Evolutionary conservation across 2,797 vertebrate species (phyloP), one percentile per base, ranked within the genome.

Genomic region (Karalla daura): DNA sequence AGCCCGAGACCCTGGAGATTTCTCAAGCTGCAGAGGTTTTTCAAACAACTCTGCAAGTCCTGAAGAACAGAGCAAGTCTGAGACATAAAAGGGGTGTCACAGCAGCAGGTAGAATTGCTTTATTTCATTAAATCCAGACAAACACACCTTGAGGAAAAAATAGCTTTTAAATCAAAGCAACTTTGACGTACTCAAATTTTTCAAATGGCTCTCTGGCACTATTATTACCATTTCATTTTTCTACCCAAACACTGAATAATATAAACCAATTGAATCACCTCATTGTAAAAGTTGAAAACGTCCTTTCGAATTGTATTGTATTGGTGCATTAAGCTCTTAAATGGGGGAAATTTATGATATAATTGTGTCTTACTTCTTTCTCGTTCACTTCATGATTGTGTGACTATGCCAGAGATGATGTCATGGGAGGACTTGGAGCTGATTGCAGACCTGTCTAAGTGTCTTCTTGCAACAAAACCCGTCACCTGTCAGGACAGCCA

Each of bases 11-110:
- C 30, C 67, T 55, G 50, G 87, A 88, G 37, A 49, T 92, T 64
- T 91, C 92, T 72, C 89, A 61, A 79, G 94, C 95, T 12, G 95
- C 95, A 0, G 95, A 96, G 78, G 67, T 93, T 78, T 96, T 94
- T 89, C 95, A 96, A 73, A 84, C 86, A 47, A 94, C 92, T 11
- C 55, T 94, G 41, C 84, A 70, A 62, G 59, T 89, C 24, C 55
- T 95, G 21, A 93, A 86, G 77, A 75, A 80, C 32, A 89, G 81
- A 36, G 70, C 72, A 28, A 83, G 62, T 47, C 85, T 49, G 69
- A 90, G 85, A 83, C 78, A 72, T 24, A 87, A 90, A 69, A 92
- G 88, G 58, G 87, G 88, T 2, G 43, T 88, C 46, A 68, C 49
- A 35, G 63, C 67, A 60, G 54, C 85, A 20, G 95, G 96, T 96